phyloP scores from a whole-genome alignment of 2,888 invertebrate species.

The Apamea sordens region DNA sequence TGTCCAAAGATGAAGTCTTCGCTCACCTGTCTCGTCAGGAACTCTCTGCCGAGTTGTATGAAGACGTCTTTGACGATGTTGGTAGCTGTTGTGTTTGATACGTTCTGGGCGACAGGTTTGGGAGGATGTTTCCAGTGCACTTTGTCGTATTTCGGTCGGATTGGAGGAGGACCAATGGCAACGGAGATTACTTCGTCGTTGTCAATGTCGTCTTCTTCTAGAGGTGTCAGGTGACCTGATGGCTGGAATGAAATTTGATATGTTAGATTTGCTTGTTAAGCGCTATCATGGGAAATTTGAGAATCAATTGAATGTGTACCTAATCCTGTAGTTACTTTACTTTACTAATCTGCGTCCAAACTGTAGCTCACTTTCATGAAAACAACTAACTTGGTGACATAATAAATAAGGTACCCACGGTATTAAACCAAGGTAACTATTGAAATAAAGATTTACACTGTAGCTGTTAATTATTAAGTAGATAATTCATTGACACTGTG shows the following conservation, averaged over 20 bases:
- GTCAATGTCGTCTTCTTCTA: slow-evolving; percentile 86
- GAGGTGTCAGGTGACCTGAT: slow-evolving; percentile 82
- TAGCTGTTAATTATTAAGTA: background rate
- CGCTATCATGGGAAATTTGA: background rate
- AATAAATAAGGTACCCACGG: background rate
- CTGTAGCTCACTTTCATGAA: background rate
- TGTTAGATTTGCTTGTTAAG: background rate
- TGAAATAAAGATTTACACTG: background rate
- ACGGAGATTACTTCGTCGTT: slow-evolving; percentile 86
- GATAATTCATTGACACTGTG: background rate
- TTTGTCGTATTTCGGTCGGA: slow-evolving; percentile 82
- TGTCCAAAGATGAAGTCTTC: slow-evolving; percentile 88
- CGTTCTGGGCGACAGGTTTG: slow-evolving; percentile 53
- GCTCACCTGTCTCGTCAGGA: slow-evolving; percentile 79
- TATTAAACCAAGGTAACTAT: background rate
- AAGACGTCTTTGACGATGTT: slow-evolving; percentile 81
- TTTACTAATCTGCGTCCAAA: background rate
- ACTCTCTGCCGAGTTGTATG: slow-evolving; percentile 80
- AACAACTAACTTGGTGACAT: background rate
- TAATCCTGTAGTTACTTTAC: background rate
- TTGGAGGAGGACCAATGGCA: slow-evolving; percentile 84
- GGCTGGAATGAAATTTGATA: slow-evolving; percentile 73
- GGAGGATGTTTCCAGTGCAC: slow-evolving; percentile 69
- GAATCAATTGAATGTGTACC: background rate
- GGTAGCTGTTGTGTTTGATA: slow-evolving; percentile 65